phyloP scores from a whole-genome alignment of 2,797 vertebrate species.

The Bryconaethiops microstoma region DNA sequence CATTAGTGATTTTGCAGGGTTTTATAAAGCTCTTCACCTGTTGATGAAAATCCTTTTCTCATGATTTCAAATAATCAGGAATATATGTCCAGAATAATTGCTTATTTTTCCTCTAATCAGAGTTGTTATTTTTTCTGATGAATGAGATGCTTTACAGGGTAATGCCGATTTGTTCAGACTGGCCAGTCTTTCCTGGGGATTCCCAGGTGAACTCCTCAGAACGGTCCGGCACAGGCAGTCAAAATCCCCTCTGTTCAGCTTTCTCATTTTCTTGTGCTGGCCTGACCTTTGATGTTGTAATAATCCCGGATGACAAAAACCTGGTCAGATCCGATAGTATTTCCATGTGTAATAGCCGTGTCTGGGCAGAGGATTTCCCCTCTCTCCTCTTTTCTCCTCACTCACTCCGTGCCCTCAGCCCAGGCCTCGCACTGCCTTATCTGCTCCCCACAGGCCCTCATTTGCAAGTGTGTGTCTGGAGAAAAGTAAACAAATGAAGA shows the following conservation, averaged over 20 bases:
- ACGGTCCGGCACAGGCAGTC: conserved; percentile 46
- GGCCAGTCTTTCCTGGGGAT: conserved; percentile 48
- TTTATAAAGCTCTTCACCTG: conserved; percentile 9
- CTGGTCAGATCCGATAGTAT: conserved; percentile 63
- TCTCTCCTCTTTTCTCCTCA: conserved; percentile 50
- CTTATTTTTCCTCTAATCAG: neutral
- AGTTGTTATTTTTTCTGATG: conserved; percentile 18
- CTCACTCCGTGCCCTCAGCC: conserved; percentile 42
- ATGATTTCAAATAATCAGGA: neutral
- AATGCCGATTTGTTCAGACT: conserved; percentile 34
- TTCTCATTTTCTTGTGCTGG: conserved; percentile 56
- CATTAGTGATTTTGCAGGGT: neutral
- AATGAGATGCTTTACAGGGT: conserved; percentile 39
- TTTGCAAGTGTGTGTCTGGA: conserved; percentile 63
- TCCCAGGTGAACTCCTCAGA: conserved; percentile 47
- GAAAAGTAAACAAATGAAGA: conserved; percentile 66
- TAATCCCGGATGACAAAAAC: conserved; percentile 64
- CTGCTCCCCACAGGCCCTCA: conserved; percentile 69
- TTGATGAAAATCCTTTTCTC: neutral
- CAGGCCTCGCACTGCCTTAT: conserved; percentile 60
- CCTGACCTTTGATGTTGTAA: conserved; percentile 64
- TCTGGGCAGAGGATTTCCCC: conserved; percentile 53
- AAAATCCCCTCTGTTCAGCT: conserved; percentile 49
- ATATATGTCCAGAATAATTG: conserved; percentile 1
- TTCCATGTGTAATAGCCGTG: conserved; percentile 63